Base-by-base conservation (phyloP, 2,888 invertebrate genomes). In the Strigamia transsilvanica region DNA sequence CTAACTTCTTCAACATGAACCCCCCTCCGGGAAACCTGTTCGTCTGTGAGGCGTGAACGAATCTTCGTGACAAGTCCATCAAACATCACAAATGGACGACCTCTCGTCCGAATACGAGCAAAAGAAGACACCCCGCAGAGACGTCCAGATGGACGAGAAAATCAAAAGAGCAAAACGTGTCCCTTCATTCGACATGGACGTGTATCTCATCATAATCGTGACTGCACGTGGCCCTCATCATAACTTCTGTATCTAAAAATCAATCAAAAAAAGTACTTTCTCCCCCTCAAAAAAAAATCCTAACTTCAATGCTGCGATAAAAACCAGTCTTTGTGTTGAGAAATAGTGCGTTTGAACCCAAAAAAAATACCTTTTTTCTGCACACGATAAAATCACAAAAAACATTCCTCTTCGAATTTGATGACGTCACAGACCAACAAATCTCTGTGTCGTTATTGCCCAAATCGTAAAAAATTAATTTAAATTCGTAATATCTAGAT, bases 21-120 rank as follows among this genome's bases (percentile, higher is more conserved):
- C 61, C 61, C 46, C 61, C 61, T 23, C 61, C 61, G 23, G 61
- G 61, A 23, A 66, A 66, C 61, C 61, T 66, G 61, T 21, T 15
- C 61, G 61, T 23, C 61, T 66, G 23, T 23, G 61, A 66, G 61
- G 61, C 61, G 61, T 66, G 61, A 66, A 66, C 61, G 61, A 66
- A 66, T 66, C 61, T 66, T 66, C 61, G 61, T 66, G 61, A 66
- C 61, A 66, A 66, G 61, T 66, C 61, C 61, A 66, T 66, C 61
- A 66, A 66, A 66, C 61, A 66, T 66, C 18, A 66, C 61, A 66
- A 66, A 66, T 66, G 61, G 61, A 66, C 61, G 61, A 66, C 61
- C 61, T 66, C 61, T 66, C 61, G 61, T 66, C 61, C 61, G 61
- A 23, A 66, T 66, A 18, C 21, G 61, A 23, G 21, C 61, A 23